Base-by-base conservation (phyloP, 2,113 vertebrate species). In the Himantopus leucocephalus region DNA sequence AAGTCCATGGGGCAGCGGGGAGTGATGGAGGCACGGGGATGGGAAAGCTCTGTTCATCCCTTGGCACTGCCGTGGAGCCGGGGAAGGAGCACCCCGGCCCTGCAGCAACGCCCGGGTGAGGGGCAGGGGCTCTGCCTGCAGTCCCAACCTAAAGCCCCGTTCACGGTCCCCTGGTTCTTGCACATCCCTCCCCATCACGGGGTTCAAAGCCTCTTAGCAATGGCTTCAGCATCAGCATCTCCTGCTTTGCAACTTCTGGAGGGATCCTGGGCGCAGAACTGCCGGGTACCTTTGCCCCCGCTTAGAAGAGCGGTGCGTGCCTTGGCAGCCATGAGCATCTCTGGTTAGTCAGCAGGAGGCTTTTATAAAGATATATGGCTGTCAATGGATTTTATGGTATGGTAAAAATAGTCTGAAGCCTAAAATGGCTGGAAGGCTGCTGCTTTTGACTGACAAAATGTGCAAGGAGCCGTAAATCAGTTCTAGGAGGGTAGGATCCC, bases 341-440 rank as follows among this genome's bases (percentile, higher is more conserved):
- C 68, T 64, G 39, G 15, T 4, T 72, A 63, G 30, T 74, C 82
- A 71, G 82, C 34, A 71, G 85, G 79, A 96, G 71, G 79, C 34
- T 66, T 95, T 88, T 68, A 30, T 30, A 30, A 41, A 91, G 81
- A 86, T 79, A 79, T 88, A 86, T 10, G 60, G 56, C 91, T 87
- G 92, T 89, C 96, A 78, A 50, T 95, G 90, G 88, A 87, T 94
- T 93, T 95, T 90, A 90, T 77, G 92, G 58, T 62, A 95, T 56
- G 93, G 97, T 86, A 96, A 96, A 97, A 97, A 89, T 55, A 91
- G 89, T 91, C 85, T 95, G 96, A 89, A 95, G 82, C 89, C 95
- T 80, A 76, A 86, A 94, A 70, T 47, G 94, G 22, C 92, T 97
- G 97, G 96, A 96, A 73, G 39, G 45, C 68, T 10, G 6, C 94